Base-by-base conservation (phyloP, 2,888 invertebrate species). In the Protophormia terraenovae region DNA sequence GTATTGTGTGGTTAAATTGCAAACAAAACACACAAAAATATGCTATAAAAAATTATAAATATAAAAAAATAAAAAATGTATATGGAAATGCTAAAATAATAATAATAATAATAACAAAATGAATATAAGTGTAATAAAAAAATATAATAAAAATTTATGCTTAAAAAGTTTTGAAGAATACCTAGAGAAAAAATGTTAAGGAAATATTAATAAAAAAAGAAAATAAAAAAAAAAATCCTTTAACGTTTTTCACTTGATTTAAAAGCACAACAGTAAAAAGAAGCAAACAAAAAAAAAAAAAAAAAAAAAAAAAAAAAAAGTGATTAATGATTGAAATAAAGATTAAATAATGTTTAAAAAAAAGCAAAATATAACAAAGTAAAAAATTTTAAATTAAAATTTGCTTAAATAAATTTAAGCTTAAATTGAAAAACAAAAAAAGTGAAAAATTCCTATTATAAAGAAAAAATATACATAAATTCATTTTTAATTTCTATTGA, bases 281-380 rank as follows among this genome's bases (percentile, higher is more conserved):
- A 62, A 62, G 38, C 10, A 4, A 14, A 14, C 12, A 38, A 41
- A n/a, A n/a, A n/a, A 41, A n/a, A 41, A 41, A 41, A 47, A 47
- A 16, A 62, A 62, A 62, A 19, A 4, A 14, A 14, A 38, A 38
- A 41, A n/a, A n/a, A n/a, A 41, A n/a, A 41, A 41, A 41, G 41
- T 50, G 67, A 67, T 67, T 50, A 50, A 67, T 67, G 67, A 50
- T 67, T 14, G 12, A 41, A 41, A 41, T 5, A 5, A 6, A 45
- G 45, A 66, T 29, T n/a, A 67, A 50, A 50, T 32, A 19, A 19
- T 22, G 19, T 3, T 45, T 58, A 10, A 29, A 72, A 45, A 60
- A 58, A 41, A 14, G 41, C 1, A 19, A 32, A 38, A 14, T 32
- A 32, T 32, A 32, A 38, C 0, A 41, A 12, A 47, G 47, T 10